Percentiles rank a stretch among this genome's conserved stretches.
Conservation (phyloP, 2,113 vertebrate genomes). For the Ciconia maguari region DNA sequence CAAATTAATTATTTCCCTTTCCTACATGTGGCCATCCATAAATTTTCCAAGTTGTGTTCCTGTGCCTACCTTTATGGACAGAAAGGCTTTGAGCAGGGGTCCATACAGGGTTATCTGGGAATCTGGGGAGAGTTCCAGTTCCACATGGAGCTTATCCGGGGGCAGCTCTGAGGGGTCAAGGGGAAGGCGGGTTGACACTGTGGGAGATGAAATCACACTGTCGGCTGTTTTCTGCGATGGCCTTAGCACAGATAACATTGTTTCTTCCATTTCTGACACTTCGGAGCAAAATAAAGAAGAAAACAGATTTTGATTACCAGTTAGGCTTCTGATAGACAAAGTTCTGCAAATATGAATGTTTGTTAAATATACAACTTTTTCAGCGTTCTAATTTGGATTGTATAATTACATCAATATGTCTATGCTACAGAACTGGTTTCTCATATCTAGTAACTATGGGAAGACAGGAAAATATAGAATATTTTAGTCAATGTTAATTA, state of each 20-base stretch:
- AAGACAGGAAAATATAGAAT: background rate
- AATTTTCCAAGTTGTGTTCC: background rate
- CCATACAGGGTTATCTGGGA: slow-evolving; percentile 95
- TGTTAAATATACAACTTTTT: background rate
- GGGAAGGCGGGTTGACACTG: slow-evolving; percentile 70
- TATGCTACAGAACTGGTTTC: background rate
- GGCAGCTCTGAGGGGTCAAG: slow-evolving; percentile 91
- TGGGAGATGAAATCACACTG: slow-evolving; percentile 75
- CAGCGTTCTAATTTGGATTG: background rate
- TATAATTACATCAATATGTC: background rate
- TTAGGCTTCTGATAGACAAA: background rate
- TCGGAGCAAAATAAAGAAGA: background rate
- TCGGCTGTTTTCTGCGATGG: slow-evolving; percentile 81
- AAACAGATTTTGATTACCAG: background rate
- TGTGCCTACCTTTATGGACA: slow-evolving; percentile 88
- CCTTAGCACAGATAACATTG: slow-evolving; percentile 89
- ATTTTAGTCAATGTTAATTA: background rate
- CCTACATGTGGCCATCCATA: rapidly evolving
- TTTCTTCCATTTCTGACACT: slow-evolving; percentile 98
- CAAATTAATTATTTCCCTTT: rapidly evolving
- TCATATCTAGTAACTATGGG: background rate
- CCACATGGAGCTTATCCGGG: slow-evolving; percentile 90
- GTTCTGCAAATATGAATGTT: background rate
- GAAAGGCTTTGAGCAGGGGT: slow-evolving; percentile 87
- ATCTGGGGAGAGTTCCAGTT: slow-evolving; percentile 93